Evolutionary conservation across 2,113 vertebrate species (phyloP), one percentile per base, ranked within the genome.

Genomic region (Myotis lucifugus): DNA sequence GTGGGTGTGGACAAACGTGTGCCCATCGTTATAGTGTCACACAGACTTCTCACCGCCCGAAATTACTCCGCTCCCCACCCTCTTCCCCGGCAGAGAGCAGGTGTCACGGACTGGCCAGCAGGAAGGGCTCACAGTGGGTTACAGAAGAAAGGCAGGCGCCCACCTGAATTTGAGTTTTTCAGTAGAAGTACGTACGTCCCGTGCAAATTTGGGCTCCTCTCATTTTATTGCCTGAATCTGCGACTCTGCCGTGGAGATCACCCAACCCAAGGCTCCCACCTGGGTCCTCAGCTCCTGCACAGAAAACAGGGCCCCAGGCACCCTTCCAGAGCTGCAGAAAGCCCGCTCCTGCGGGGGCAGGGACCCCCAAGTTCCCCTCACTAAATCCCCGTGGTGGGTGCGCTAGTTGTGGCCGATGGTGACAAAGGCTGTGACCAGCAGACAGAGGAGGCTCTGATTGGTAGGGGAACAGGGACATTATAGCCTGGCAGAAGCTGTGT

Each of bases 231-330:
- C 13, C 34, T 82, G 25, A 18, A 25, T 21, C n/a, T 21, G 42
- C 7, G 6, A 8, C 13, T 64, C 34, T 23, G 7, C 40, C 5
- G 0, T 2, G 4, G 84, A 40, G n/a, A 25, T 32, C 4, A 64
- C 19, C 21, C 46, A 52, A 32, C 25, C n/a, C 52, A 48, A 7
- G 21, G 13, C n/a, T 40, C 66, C 66, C 1, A 10, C 42, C 64
- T 34, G 9, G 13, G 19, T 11, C 34, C 27, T 29, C 27, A 29
- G 85, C 42, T 27, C 21, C 76, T 17, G 40, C 13, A 72, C 25
- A 40, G 11, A 12, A 25, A 25, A 9, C 19, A 10, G 52, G 13
- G 4, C 54, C 40, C 6, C 1, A 1, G 0, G 3, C 21, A 9
- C 46, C 72, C 40, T 27, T 48, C 15, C 50, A 4, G 32, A 29